A percentile compares a stretch with the other conserved stretches of the same genome.
Evolutionary conservation across 2,797 vertebrate species (phyloP).

Genomic region (Eleutherodactylus coqui): DNA sequence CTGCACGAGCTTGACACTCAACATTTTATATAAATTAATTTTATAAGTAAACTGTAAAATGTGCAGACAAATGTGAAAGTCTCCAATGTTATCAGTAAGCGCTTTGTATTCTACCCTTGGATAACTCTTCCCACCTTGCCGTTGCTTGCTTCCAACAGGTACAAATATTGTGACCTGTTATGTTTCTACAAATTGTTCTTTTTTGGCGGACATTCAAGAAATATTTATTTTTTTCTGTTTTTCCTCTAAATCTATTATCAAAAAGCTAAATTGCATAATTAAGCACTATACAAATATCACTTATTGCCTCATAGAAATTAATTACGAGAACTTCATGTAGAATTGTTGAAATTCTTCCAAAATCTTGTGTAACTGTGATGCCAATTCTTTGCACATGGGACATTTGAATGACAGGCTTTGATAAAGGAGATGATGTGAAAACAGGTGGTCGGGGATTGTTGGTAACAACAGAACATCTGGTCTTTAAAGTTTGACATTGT

Average conservation of each 20-base stretch:
- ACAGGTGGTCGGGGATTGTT: slow-evolving; percentile 83
- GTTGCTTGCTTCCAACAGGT: neutral
- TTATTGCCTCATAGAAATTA: slow-evolving; percentile 25
- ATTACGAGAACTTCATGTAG: slow-evolving; percentile 43
- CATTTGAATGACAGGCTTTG: slow-evolving; percentile 73
- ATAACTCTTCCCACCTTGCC: neutral
- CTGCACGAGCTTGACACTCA: no score
- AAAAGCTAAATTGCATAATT: neutral
- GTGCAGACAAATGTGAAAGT: neutral
- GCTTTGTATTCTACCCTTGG: neutral
- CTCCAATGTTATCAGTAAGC: neutral
- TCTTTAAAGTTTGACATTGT: slow-evolving; percentile 73
- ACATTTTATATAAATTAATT: no score
- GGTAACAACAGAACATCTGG: slow-evolving; percentile 82
- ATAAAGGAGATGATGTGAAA: slow-evolving; percentile 73
- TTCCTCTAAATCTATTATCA: neutral
- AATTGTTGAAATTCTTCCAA: slow-evolving; percentile 69
- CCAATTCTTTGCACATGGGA: slow-evolving; percentile 67
- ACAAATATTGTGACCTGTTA: neutral
- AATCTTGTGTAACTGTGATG: slow-evolving; percentile 65
- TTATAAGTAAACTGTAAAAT: neutral
- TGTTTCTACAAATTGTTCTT: neutral
- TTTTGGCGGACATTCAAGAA: neutral
- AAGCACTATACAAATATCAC: neutral
- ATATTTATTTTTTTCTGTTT: neutral